Evolutionary conservation across 2,888 invertebrate genomes (phyloP).

Genomic region (Anticlea derivata): DNA sequence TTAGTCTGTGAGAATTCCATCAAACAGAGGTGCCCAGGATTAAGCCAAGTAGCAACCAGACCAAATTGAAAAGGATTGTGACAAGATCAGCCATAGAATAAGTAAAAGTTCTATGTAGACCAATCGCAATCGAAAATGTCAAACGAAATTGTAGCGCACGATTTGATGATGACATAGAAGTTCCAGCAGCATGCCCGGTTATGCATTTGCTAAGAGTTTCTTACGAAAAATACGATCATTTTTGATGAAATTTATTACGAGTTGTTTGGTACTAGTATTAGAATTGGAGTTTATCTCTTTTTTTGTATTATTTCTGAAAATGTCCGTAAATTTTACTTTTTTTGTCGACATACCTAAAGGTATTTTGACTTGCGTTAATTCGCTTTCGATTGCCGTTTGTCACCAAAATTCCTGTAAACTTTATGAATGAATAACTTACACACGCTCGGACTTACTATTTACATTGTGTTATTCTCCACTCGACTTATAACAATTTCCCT

Average conservation of each 20-base stretch:
- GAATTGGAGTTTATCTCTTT: too few species aligned
- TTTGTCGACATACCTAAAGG: too few species aligned
- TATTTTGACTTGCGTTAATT: not conserved
- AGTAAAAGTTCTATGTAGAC: not conserved
- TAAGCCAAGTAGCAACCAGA: constrained; percentile 12
- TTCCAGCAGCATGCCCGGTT: too few species aligned
- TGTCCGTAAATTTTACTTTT: too few species aligned
- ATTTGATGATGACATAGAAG: too few species aligned
- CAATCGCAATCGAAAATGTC: not conserved
- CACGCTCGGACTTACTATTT: constrained; percentile 57
- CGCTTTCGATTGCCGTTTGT: not conserved
- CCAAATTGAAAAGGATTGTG: constrained; percentile 15
- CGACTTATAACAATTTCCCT: constrained; percentile 51
- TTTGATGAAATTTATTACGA: too few species aligned
- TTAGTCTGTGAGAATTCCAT: constrained; percentile 8
- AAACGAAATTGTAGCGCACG: not conserved
- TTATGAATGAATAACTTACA: constrained; percentile 41
- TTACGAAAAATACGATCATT: too few species aligned
- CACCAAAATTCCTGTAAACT: constrained; percentile 17
- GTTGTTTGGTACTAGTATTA: too few species aligned
- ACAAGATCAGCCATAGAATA: not conserved
- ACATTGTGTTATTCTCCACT: constrained; percentile 51
- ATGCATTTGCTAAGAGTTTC: too few species aligned
- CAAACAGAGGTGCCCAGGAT: constrained; percentile 8
- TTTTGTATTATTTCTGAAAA: too few species aligned